Percentiles rank a stretch among this genome's conserved stretches.
phyloP scores from a whole-genome alignment of 2,797 vertebrate genomes.

The Malurus leucopterus region DNA sequence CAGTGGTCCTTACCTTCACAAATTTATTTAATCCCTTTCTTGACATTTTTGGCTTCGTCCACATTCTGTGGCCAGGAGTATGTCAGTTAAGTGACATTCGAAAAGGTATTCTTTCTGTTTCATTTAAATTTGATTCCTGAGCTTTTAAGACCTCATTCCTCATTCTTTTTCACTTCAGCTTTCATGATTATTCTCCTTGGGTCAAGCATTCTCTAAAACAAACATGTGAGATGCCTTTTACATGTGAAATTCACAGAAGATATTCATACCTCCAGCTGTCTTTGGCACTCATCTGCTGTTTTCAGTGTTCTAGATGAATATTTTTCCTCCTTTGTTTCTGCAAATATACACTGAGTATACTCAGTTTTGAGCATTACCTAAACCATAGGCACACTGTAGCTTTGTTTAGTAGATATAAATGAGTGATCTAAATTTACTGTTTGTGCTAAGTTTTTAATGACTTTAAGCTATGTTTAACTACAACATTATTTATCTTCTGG shows the following conservation, averaged over 20 bases:
- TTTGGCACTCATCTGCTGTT: not conserved
- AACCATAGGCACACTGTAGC: not conserved
- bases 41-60: not conserved
- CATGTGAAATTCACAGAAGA: not conserved
- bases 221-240: not conserved
- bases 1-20: not conserved
- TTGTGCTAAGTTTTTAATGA: not conserved
- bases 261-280: fast-evolving
- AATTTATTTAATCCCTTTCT: not conserved
- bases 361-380: not conserved
- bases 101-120: not conserved
- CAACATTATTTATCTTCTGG: not conserved
- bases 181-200: not conserved
- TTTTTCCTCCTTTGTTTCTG: not conserved
- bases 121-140: not conserved
- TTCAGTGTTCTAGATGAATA: not conserved
- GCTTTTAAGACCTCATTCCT: not conserved
- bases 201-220: not conserved
- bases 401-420: not conserved
- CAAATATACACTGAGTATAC: not conserved
- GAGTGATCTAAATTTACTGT: not conserved
- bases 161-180: not conserved
- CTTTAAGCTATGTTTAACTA: not conserved
- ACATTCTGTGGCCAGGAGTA: not conserved
- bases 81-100: not conserved